Evolutionary conservation across 2,888 invertebrate genomes (phyloP).

Genomic region (Tetragnatha montana): DNA sequence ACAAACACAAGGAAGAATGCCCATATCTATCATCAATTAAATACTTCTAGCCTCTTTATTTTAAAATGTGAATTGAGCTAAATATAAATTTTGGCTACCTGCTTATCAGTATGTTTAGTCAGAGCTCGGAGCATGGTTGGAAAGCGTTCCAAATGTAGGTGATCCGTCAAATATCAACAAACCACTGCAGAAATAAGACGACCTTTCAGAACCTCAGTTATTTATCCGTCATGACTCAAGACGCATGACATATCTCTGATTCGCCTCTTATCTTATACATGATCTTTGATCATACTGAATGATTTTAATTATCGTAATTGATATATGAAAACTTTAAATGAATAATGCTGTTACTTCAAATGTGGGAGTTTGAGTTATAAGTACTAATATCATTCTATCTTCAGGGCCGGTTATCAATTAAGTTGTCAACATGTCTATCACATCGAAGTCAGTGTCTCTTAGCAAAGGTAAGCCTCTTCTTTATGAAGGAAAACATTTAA

Average conservation of each 20-base stretch:
- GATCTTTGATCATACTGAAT: no score
- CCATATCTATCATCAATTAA: no score
- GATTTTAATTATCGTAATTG: neutral
- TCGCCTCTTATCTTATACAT: no score
- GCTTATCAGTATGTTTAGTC: slow-evolving; percentile 36
- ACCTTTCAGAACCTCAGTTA: neutral
- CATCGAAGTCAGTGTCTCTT: slow-evolving; percentile 46
- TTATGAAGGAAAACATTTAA: no score
- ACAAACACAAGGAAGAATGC: no score
- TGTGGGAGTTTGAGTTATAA: neutral
- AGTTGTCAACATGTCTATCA: slow-evolving; percentile 56
- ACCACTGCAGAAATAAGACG: slow-evolving; percentile 1
- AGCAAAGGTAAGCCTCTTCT: slow-evolving; percentile 52
- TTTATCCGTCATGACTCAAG: neutral
- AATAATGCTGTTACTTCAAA: neutral
- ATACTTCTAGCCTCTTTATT: no score
- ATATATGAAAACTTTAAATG: neutral
- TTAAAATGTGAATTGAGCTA: neutral
- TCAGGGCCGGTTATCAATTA: slow-evolving; percentile 20
- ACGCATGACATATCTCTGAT: no score
- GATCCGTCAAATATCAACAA: slow-evolving; percentile 33
- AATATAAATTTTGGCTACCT: slow-evolving; percentile 45
- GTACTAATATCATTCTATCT: neutral
- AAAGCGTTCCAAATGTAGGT: slow-evolving; percentile 16
- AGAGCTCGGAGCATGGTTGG: neutral